Evolutionary conservation across 2,797 vertebrate genomes (phyloP), one percentile per base, ranked within the genome.

Genomic region (Percopsis omiscomaycus): DNA sequence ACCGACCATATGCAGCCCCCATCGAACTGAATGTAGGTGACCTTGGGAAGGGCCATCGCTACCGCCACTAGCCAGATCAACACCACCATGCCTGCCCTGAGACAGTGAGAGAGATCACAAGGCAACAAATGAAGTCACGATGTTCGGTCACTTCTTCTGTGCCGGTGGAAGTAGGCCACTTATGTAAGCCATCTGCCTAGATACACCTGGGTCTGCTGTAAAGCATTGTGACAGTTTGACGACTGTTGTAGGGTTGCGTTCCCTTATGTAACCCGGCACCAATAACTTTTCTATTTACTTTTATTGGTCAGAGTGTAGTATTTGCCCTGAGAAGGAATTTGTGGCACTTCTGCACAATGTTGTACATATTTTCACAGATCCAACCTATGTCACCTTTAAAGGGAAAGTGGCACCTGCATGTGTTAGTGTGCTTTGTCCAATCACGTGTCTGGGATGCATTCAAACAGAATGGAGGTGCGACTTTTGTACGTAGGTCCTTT

Each of bases 11-110:
- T 91, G 70, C 89, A 92, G 2, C 86, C 80, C 0, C 77, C 73
- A 0, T 86, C 73, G 16, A 91, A 92, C 73, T 81, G 51, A 60
- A 92, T 86, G 71, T 91, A 91, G 53, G 89, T 92, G 79, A 92
- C 87, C 66, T 91, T 92, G 3, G 85, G 88, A 56, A 91, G 50
- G 0, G 86, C 91, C 89, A 91, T 90, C 61, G 88, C 74, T 10
- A 92, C 55, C 0, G 83, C 88, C 37, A 91, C 77, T 47, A 91
- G 59, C 86, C 89, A 92, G 61, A 92, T 89, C 52, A 71, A 80
- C 0, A 75, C 73, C 4, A 90, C 82, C 3, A 66, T 65, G 4
- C 66, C 83, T 1, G 82, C 78, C 61, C 88, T 91, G 76, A 0
- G 66, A 59, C 27, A 59, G 32, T 9, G 49, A n/a, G 22, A 27